phyloP scores from a whole-genome alignment of 2,888 invertebrate species.

The Clitarchus hookeri region DNA sequence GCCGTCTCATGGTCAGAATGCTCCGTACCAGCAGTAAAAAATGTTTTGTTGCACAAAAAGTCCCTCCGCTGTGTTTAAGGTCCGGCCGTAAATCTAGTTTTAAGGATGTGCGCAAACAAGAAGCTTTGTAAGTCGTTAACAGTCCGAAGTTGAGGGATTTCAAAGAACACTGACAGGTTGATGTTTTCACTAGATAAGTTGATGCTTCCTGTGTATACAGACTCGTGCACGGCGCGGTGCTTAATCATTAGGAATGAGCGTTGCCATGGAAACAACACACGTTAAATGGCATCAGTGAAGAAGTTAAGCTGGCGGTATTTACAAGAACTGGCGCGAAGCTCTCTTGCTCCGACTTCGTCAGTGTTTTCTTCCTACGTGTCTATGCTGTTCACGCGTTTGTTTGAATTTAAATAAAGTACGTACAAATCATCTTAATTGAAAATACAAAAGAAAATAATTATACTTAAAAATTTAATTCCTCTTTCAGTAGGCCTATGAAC shows the following conservation, averaged over 20 bases:
- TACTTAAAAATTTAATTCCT: no score
- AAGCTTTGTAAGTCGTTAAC: constrained; percentile 8
- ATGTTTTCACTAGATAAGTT: background rate
- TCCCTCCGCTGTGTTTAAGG: background rate
- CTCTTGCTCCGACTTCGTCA: background rate
- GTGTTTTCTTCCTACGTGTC: background rate
- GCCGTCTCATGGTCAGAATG: background rate
- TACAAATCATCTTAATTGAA: no score
- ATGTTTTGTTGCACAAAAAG: background rate
- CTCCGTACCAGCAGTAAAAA: background rate
- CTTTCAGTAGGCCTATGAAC: no score
- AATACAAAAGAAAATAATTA: no score
- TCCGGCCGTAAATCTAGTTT: background rate
- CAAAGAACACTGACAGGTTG: background rate
- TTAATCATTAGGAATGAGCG: constrained; percentile 6
- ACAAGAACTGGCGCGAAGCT: background rate
- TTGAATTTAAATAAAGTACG: no score
- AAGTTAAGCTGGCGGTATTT: background rate
- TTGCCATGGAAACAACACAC: background rate
- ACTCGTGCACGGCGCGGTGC: background rate
- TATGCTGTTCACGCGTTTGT: no score
- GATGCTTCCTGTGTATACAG: constrained; percentile 6
- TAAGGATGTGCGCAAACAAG: constrained; percentile 10
- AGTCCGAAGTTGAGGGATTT: background rate
- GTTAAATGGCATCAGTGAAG: background rate